Evolutionary conservation across 2,797 vertebrate species (phyloP).

Genomic region (Neomorphus geoffroyi): DNA sequence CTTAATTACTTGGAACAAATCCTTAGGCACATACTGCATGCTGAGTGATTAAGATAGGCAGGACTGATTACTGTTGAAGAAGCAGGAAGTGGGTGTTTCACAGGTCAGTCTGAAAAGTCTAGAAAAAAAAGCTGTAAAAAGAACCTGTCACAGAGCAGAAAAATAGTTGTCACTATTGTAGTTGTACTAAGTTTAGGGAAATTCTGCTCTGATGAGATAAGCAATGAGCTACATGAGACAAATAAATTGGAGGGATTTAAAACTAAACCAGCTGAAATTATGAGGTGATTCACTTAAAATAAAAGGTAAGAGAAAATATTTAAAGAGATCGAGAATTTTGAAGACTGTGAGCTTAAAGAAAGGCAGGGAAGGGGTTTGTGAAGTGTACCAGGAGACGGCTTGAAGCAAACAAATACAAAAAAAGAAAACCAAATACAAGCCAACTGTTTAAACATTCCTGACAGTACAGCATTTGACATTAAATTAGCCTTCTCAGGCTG

Average conservation of each 20-base stretch:
- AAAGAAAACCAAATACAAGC: not conserved
- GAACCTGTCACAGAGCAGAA: not conserved
- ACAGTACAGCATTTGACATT: not conserved
- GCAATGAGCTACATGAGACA: not conserved
- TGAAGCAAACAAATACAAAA: not conserved
- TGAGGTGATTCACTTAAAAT: not conserved
- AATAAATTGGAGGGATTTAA: not conserved
- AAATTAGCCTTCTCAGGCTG: not conserved
- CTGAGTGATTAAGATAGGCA: not conserved
- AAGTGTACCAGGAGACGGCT: not conserved
- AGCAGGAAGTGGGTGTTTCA: not conserved
- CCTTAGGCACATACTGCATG: not conserved
- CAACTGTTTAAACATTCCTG: not conserved
- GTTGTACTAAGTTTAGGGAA: not conserved
- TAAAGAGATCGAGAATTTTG: not conserved
- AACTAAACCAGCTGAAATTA: not conserved
- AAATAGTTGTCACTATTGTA: not conserved
- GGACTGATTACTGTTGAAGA: not conserved
- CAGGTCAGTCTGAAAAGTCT: not conserved
- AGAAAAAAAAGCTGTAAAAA: not conserved
- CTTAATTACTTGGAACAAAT: conserved; percentile 5
- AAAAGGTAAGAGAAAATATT: not conserved
- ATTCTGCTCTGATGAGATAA: not conserved
- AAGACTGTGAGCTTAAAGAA: not conserved
- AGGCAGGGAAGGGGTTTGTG: not conserved